Percentiles rank a stretch among this genome's conserved stretches.
These are phyloP conservation scores for Halesus radiatus DNA, from an alignment of 1,140 invertebrate species.

Conservation along the genomic window DNA sequence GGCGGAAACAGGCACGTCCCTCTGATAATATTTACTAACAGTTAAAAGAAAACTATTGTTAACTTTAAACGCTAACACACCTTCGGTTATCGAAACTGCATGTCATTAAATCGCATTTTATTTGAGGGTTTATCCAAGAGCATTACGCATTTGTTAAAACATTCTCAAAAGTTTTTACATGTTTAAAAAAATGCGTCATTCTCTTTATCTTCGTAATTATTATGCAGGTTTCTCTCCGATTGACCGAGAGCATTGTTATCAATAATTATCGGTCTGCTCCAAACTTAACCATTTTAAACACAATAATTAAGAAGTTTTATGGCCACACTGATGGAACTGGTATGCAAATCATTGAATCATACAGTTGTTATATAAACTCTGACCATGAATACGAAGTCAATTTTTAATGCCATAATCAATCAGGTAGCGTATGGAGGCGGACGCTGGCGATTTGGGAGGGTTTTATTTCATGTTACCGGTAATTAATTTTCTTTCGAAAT, in stretches of 20 bases:
- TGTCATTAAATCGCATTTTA: no score
- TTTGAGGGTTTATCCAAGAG: no score
- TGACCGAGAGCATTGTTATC: no score
- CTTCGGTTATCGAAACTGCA: no score
- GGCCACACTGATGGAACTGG: not conserved
- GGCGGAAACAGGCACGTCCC: not conserved
- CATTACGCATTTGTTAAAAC: no score
- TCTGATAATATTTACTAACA: not conserved
- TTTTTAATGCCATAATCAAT: conserved; percentile 10
- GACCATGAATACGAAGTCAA: conserved; percentile 17
- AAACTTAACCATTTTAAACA: no score
- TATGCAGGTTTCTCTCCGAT: no score
- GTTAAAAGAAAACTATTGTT: not conserved
- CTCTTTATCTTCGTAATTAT: no score
- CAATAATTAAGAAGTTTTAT: not conserved
- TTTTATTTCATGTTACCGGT: not conserved
- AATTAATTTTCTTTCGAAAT: not conserved
- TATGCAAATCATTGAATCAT: conserved; percentile 1
- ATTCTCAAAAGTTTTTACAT: no score
- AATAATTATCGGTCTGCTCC: no score
- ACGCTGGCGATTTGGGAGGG: not conserved
- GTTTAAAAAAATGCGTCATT: no score
- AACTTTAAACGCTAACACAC: no score
- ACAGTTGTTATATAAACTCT: not conserved
- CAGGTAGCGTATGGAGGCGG: conserved; percentile 10